These are phyloP conservation scores for Sinopyrophorus schimmeli DNA, from an alignment of 2,888 invertebrate genomes.

Conservation along the genomic window DNA sequence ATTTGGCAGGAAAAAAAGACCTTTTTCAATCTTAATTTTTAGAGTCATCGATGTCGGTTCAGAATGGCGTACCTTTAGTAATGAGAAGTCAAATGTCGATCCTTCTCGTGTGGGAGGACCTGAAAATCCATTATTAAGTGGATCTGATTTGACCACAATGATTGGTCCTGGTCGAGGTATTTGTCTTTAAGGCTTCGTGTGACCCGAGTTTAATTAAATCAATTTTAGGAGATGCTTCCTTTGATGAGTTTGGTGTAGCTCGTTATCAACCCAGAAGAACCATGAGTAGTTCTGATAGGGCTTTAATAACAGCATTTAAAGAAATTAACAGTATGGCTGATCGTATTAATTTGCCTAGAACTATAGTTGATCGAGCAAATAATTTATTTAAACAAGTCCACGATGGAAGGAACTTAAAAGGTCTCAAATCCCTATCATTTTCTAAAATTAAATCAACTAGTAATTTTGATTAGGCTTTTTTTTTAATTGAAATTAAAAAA, in stretches of 20 bases:
- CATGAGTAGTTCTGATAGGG: constrained; percentile 93
- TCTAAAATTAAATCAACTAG: too few species aligned
- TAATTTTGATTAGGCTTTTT: not conserved
- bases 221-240: constrained; percentile 72
- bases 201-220: too few species aligned
- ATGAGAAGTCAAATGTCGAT: constrained; percentile 95
- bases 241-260: constrained; percentile 81
- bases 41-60: constrained; percentile 99
- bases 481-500: not conserved
- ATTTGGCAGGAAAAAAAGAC: constrained; percentile 9
- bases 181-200: not conserved
- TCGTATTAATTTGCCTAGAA: constrained; percentile 93
- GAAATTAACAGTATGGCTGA: constrained; percentile 99
- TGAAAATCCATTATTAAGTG: constrained; percentile 94
- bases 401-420: constrained; percentile 93
- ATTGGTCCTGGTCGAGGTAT: constrained; percentile 71
- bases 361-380: constrained; percentile 95
- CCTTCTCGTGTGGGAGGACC: constrained; percentile 99
- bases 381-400: constrained; percentile 98
- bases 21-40: constrained; percentile 38
- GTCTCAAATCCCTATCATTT: constrained; percentile 53
- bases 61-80: constrained; percentile 99
- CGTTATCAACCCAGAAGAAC: constrained; percentile 76
- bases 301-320: constrained; percentile 92
- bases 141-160: constrained; percentile 95